Base-by-base conservation (phyloP, 2,888 invertebrate species). In the Aricia artaxerxes region DNA sequence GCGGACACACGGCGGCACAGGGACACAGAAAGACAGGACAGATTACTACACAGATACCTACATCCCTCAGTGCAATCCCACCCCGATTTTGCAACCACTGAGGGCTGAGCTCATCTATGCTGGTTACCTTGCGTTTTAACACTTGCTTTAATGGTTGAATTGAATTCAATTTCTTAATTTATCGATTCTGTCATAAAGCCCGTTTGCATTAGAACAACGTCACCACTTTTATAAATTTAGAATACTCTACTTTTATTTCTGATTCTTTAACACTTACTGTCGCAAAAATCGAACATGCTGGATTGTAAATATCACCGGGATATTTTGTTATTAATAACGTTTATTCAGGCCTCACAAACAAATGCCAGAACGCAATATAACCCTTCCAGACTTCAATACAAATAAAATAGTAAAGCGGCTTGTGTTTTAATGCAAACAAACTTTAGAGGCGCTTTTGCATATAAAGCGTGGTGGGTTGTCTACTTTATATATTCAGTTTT, bases 1-100 rank as follows among this genome's bases (percentile, higher is more conserved):
- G 96, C 95, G 96, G 95, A 96, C 96, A 96, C 94, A 94, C 94
- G 95, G 95, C 95, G 95, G 95, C 95, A 95, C 96, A 96, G 96
- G 96, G 96, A 96, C 96, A 96, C 96, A 96, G 95, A 95, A 95
- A 95, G 95, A 95, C 95, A 95, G 95, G 95, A 95, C 95, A 95
- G 94, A 95, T 95, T 95, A 95, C 95, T 95, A 95, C 94, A 95
- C 95, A 95, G 90, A 95, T 94, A 95, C 94, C 94, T 94, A 95
- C 94, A 92, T 89, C 94, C 94, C 94, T 93, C 93, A 93, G 94
- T 93, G 94, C 94, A 93, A 93, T 93, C 94, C 92, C 92, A 92
- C 92, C 93, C 93, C 93, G 92, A 87, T 89, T 89, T 88, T 84
- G 91, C 92, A 89, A 90, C 91, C 91, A 88, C 88, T 87, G 88